Conservation (phyloP, 92 coral and sea anemone genomes). For the Nematostella vectensis region DNA sequence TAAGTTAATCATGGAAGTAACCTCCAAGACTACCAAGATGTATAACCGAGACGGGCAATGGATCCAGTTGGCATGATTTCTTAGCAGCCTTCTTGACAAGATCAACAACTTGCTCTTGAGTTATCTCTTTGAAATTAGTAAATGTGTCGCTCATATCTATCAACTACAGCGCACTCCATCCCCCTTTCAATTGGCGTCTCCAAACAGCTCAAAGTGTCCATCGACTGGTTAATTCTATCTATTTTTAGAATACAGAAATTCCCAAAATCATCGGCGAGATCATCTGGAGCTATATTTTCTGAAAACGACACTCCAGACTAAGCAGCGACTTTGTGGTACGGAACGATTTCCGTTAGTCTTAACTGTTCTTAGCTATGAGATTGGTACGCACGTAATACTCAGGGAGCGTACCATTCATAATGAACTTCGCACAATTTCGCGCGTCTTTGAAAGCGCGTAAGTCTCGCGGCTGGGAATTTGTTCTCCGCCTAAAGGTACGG, state of each 20-base stretch:
- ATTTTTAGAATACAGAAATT: conserved; percentile 30
- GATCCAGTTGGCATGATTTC: conserved; percentile 30
- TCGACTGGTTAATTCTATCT: conserved; percentile 24
- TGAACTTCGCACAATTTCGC: conserved; percentile 10
- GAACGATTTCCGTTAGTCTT: conserved; percentile 15
- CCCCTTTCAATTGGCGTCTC: conserved; percentile 8
- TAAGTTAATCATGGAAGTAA: conserved; percentile 43
- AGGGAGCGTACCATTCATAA: conserved; percentile 21
- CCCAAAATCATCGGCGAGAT: conserved; percentile 33
- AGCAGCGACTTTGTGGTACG: conserved; percentile 18
- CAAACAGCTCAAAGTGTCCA: conserved; percentile 11
- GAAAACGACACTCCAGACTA: conserved; percentile 27
- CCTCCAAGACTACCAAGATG: conserved; percentile 28
- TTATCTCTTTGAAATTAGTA: conserved; percentile 13
- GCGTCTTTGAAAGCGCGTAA: conserved; percentile 20
- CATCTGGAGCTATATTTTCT: conserved; percentile 23
- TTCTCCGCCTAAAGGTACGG: too few relatives aligned
- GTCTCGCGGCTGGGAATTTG: conserved; percentile 18
- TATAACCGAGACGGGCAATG: conserved; percentile 26
- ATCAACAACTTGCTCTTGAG: conserved; percentile 20
- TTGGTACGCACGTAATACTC: conserved; percentile 25
- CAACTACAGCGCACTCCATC: conserved; percentile 12
- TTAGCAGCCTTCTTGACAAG: conserved; percentile 19
- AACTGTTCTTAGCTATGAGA: conserved; percentile 22
- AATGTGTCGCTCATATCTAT: conserved; percentile 18